These are phyloP conservation scores for Acleris cristana DNA, from an alignment of 2,888 invertebrate species.

Conservation along the genomic window DNA sequence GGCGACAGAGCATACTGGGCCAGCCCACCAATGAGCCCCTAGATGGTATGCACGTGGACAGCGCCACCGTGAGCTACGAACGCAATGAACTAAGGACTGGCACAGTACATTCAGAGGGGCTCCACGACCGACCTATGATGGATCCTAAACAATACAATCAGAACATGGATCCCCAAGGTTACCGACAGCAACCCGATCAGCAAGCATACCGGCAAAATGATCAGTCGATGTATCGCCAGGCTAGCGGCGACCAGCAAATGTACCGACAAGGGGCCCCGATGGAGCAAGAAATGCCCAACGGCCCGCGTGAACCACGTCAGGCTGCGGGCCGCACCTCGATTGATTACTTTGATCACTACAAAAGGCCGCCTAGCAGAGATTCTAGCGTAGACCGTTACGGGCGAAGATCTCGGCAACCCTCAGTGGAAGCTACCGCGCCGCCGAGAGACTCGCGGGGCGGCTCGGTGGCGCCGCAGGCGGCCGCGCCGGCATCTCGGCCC, in stretches of 20 bases:
- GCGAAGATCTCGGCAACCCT: constrained; percentile 90
- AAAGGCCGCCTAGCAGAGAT: constrained; percentile 94
- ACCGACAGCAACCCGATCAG: constrained; percentile 58
- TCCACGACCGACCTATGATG: constrained; percentile 57
- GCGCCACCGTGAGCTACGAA: constrained; percentile 57
- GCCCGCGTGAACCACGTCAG: constrained; percentile 68
- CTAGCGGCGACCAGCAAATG: constrained; percentile 72
- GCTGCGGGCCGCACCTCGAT: constrained; percentile 85
- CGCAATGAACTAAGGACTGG: constrained; percentile 70
- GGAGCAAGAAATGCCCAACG: constrained; percentile 72
- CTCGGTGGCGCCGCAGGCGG: constrained; percentile 89
- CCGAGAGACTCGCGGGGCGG: constrained; percentile 86
- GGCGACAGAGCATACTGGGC: constrained; percentile 72
- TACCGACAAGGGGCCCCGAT: constrained; percentile 74
- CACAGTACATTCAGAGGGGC: constrained; percentile 70
- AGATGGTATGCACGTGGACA: constrained; percentile 62
- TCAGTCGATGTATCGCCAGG: constrained; percentile 79
- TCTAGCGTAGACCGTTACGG: constrained; percentile 93
- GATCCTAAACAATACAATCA: constrained; percentile 33
- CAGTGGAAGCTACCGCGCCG: constrained; percentile 86
- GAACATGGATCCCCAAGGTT: constrained; percentile 58
- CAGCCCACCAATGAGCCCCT: constrained; percentile 67
- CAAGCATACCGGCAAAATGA: constrained; percentile 67
- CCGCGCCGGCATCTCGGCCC: constrained; percentile 86
- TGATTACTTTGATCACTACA: constrained; percentile 97